Percentiles rank a stretch among this genome's conserved stretches.
Evolutionary conservation across 2,113 vertebrate genomes (phyloP).

Genomic region (Deroptyus accipitrinus): DNA sequence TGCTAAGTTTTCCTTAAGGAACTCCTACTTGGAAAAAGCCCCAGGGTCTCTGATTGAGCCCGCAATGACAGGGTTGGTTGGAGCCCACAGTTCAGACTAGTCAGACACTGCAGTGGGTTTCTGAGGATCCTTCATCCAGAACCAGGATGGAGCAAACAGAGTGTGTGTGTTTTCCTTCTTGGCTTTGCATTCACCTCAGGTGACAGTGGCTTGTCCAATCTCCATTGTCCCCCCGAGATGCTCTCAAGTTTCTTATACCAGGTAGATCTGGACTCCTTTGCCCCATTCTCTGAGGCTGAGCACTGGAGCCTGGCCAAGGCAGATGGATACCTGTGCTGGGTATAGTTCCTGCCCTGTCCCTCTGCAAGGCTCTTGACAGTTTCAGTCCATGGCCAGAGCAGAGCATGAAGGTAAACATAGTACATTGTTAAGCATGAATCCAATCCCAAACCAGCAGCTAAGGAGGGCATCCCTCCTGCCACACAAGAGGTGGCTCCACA

Average conservation of each 20-base stretch:
- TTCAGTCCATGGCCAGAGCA: neutral
- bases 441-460: neutral
- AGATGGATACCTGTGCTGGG: neutral
- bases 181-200: neutral
- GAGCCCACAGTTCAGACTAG: neutral
- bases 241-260: neutral
- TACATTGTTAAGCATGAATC: neutral
- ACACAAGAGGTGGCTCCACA: neutral
- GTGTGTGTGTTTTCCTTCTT: neutral
- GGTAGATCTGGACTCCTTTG: no score
- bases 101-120: neutral
- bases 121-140: neutral
- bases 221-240: accelerated
- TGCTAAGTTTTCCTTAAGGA: neutral
- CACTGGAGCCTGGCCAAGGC: neutral
- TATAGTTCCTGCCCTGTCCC: neutral
- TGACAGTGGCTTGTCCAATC: neutral
- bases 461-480: conserved; percentile 5
- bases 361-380: neutral
- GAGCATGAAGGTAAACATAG: neutral
- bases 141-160: neutral
- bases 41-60: neutral
- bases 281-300: neutral
- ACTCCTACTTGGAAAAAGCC: neutral
- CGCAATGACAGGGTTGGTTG: neutral